Evolutionary conservation across 2,113 vertebrate genomes (phyloP).

Genomic region (Pan troglodytes): DNA sequence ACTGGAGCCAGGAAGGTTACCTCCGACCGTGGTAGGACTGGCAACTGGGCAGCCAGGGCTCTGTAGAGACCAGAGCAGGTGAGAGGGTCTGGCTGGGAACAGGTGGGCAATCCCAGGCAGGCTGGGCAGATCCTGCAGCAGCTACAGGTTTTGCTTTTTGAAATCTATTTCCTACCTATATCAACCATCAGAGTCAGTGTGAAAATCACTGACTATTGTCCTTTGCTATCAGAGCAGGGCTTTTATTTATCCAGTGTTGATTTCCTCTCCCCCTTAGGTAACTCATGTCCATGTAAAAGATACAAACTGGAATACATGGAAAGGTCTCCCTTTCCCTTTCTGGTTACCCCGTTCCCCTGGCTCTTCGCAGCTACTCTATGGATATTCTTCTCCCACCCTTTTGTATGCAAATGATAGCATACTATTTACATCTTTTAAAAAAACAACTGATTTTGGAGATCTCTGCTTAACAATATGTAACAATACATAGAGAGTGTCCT

Average conservation of each 20-base stretch:
- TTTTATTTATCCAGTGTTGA: background rate
- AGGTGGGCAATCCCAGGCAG: background rate
- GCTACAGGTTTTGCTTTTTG: background rate
- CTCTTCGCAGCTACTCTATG: background rate
- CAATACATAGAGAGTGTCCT: background rate
- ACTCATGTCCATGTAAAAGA: background rate
- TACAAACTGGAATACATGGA: too few species aligned
- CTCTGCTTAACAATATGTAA: background rate
- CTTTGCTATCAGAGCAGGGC: background rate
- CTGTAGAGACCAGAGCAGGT: conserved; percentile 77
- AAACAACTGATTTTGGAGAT: background rate
- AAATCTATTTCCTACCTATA: background rate
- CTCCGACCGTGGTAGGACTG: conserved; percentile 78
- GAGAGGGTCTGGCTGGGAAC: background rate
- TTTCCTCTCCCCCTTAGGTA: background rate
- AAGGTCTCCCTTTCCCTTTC: background rate
- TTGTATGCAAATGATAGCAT: background rate
- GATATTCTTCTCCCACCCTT: background rate
- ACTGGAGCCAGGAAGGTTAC: conserved; percentile 89
- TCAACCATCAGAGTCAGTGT: background rate
- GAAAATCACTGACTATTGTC: background rate
- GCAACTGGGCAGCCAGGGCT: conserved; percentile 82
- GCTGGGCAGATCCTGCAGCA: background rate
- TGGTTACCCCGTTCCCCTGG: rapidly evolving
- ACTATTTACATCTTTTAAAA: background rate